phyloP scores from a whole-genome alignment of 1,140 invertebrate genomes.

The Drosophila melanica region DNA sequence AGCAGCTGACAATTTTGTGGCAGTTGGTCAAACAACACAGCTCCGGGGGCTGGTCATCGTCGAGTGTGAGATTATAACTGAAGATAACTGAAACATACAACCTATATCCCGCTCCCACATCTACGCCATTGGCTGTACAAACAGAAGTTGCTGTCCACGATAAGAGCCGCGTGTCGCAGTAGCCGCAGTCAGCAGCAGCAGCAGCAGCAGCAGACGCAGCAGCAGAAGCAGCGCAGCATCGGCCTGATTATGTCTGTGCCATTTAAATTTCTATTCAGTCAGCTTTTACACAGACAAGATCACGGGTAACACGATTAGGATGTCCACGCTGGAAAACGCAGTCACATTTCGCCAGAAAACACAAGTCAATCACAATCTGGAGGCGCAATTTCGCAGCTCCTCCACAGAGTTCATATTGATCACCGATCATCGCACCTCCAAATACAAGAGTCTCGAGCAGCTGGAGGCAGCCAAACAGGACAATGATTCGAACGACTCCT shows the following conservation, averaged over 20 bases:
- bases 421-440: constrained; percentile 77
- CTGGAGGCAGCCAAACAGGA: constrained; percentile 55
- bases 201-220: constrained; percentile 30
- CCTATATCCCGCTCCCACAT: constrained; percentile 77
- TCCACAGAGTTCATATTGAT: constrained; percentile 77
- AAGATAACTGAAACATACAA: constrained; percentile 73
- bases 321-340: constrained; percentile 77
- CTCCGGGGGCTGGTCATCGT: constrained; percentile 38
- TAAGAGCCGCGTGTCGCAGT: constrained; percentile 60
- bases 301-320: constrained; percentile 25
- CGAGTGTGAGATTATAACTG: constrained; percentile 36
- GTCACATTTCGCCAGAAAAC: constrained; percentile 67
- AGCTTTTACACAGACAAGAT: constrained; percentile 29
- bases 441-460: constrained; percentile 70
- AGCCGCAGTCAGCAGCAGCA: constrained; percentile 39
- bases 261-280: constrained; percentile 39
- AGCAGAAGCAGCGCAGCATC: constrained; percentile 44
- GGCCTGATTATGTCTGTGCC: constrained; percentile 18
- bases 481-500: constrained; percentile 15
- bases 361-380: constrained; percentile 60
- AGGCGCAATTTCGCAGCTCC: constrained; percentile 67
- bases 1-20: constrained; percentile 61
- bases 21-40: constrained; percentile 48
- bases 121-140: constrained; percentile 63
- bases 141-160: constrained; percentile 34